These are phyloP conservation scores for Malurus melanocephalus DNA, from an alignment of 2,113 vertebrate species.

Conservation along the genomic window DNA sequence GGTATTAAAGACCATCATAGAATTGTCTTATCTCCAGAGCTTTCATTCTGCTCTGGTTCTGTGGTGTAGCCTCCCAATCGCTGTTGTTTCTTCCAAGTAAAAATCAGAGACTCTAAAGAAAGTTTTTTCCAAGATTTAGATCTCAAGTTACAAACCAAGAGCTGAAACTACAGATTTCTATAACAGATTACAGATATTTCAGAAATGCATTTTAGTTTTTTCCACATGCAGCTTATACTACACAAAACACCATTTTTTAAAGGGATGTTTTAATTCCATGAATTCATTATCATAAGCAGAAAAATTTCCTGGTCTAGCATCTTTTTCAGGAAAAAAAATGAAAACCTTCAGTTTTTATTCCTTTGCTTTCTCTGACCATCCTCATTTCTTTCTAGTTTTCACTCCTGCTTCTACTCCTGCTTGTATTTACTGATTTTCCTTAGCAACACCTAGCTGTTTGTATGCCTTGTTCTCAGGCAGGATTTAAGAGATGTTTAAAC, in stretches of 20 bases:
- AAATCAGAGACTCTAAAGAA: neutral
- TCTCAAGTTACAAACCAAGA: neutral
- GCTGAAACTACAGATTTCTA: neutral
- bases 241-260: neutral
- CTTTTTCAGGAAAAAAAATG: neutral
- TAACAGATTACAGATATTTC: neutral
- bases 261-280: neutral
- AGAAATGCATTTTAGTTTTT: neutral
- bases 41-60: neutral
- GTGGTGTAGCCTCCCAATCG: neutral
- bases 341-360: neutral
- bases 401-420: neutral
- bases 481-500: neutral
- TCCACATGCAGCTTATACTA: neutral
- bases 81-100: neutral
- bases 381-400: neutral
- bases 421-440: neutral
- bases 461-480: neutral
- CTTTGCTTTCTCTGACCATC: neutral
- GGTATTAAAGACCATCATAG: neutral
- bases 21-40: neutral
- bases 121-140: neutral
- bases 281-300: neutral
- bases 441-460: neutral
- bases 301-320: neutral